These are phyloP conservation scores for Sebastes trivittatus DNA, from an alignment of 2,797 vertebrate species.

Conservation along the genomic window DNA sequence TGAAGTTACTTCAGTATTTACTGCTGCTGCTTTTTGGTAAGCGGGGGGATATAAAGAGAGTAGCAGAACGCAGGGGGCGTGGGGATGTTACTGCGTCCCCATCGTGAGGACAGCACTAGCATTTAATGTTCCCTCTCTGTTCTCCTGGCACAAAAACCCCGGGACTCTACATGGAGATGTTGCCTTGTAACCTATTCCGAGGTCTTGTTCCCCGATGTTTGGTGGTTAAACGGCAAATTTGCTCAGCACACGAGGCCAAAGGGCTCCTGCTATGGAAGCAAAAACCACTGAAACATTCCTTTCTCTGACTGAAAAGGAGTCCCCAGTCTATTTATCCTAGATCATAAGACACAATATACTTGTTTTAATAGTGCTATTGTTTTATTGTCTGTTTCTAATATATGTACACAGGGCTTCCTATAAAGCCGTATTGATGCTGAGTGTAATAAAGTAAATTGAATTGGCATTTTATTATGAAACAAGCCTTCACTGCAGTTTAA, in stretches of 20 bases:
- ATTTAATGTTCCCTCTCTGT: slow-evolving; percentile 44
- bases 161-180: slow-evolving; percentile 24
- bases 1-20: slow-evolving; percentile 66
- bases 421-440: not conserved
- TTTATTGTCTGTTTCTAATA: not conserved
- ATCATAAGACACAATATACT: not conserved
- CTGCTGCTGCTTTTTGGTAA: slow-evolving; percentile 37
- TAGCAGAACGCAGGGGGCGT: slow-evolving; percentile 1
- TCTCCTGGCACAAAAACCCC: slow-evolving; percentile 21
- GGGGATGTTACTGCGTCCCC: slow-evolving; percentile 16
- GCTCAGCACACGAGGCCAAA: slow-evolving; percentile 23
- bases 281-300: not conserved
- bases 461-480: not conserved
- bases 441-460: not conserved
- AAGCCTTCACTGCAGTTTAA: not conserved
- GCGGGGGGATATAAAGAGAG: slow-evolving; percentile 22
- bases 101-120: slow-evolving; percentile 37
- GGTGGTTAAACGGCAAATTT: slow-evolving; percentile 20
- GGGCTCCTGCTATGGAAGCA: slow-evolving; percentile 1
- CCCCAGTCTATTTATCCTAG: not conserved
- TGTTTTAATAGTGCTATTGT: not conserved
- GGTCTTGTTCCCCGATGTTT: slow-evolving; percentile 35
- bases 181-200: slow-evolving; percentile 37
- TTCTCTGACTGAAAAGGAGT: not conserved
- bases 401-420: not conserved